These are phyloP conservation scores for Sebastes elongatus DNA, from an alignment of 2,797 vertebrate genomes.

Conservation along the genomic window DNA sequence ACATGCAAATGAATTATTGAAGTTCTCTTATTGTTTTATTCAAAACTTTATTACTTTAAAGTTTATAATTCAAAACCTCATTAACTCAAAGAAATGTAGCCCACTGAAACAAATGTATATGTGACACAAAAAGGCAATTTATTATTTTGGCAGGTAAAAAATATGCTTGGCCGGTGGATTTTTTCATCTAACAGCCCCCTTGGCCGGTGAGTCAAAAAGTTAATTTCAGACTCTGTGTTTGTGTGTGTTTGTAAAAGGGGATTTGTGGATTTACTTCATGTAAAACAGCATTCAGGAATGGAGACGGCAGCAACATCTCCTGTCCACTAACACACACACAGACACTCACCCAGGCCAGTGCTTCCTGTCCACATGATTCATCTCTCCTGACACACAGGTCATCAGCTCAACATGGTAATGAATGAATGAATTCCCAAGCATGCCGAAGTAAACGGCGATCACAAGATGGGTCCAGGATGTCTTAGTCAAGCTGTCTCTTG, in stretches of 20 bases:
- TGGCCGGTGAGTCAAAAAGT: too few species aligned
- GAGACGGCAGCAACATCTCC: slow-evolving; percentile 17
- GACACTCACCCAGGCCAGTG: slow-evolving; percentile 19
- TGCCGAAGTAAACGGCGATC: slow-evolving; percentile 63
- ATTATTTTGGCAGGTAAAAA: too few species aligned
- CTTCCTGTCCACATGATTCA: slow-evolving; percentile 59
- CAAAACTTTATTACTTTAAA: too few species aligned
- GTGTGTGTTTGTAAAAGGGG: not conserved
- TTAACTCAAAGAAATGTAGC: too few species aligned
- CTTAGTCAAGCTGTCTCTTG: slow-evolving; percentile 74
- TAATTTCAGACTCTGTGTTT: too few species aligned
- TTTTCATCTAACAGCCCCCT: too few species aligned
- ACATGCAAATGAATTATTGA: too few species aligned
- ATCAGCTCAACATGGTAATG: slow-evolving; percentile 68
- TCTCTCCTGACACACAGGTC: slow-evolving; percentile 64
- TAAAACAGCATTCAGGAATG: slow-evolving; percentile 26
- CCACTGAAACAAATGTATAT: too few species aligned
- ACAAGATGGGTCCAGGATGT: slow-evolving; percentile 58
- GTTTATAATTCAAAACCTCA: too few species aligned
- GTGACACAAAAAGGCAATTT: too few species aligned
- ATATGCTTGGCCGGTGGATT: not conserved
- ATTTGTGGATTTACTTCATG: slow-evolving; percentile 26
- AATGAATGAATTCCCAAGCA: slow-evolving; percentile 68
- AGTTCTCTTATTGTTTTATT: too few species aligned
- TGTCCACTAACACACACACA: not conserved